Evolutionary conservation across 2,888 invertebrate genomes (phyloP).

Genomic region (Lasioglossum zephyrum): DNA sequence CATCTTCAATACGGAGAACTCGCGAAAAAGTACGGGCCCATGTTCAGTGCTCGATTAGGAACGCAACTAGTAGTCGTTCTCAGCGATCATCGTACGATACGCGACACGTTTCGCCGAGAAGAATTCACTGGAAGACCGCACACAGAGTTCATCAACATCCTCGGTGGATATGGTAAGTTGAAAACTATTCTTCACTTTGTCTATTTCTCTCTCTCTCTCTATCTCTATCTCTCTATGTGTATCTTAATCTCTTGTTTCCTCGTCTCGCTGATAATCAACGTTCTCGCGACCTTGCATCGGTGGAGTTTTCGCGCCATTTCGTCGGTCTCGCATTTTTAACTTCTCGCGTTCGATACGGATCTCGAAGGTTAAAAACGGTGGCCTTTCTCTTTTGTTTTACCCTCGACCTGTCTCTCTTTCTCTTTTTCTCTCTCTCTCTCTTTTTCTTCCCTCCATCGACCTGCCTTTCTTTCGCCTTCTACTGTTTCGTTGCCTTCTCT

Average conservation of each 20-base stretch:
- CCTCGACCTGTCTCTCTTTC: background rate
- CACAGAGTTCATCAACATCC: conserved; percentile 93
- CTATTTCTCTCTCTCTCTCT: background rate
- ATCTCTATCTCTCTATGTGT: background rate
- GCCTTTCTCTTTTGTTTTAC: conserved; percentile 1
- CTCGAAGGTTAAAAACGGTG: background rate
- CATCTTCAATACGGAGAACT: conserved; percentile 92
- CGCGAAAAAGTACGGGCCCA: conserved; percentile 91
- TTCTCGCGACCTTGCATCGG: conserved; percentile 10
- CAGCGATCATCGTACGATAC: conserved; percentile 93
- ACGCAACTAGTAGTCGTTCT: conserved; percentile 93
- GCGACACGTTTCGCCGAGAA: conserved; percentile 93
- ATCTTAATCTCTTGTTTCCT: conserved; percentile 11
- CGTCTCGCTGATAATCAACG: conserved; percentile 4
- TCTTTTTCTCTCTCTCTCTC: background rate
- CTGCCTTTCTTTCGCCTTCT: background rate
- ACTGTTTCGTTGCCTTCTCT: background rate
- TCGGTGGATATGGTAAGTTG: conserved; percentile 95
- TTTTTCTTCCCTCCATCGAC: background rate
- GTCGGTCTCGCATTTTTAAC: background rate
- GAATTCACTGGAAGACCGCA: conserved; percentile 95
- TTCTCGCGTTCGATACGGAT: background rate
- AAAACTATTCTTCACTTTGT: background rate
- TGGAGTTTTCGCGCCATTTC: conserved; percentile 11
- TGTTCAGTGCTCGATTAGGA: conserved; percentile 93